Base-by-base conservation (phyloP, 1,140 invertebrate species). In the Euglossa dilemma region DNA sequence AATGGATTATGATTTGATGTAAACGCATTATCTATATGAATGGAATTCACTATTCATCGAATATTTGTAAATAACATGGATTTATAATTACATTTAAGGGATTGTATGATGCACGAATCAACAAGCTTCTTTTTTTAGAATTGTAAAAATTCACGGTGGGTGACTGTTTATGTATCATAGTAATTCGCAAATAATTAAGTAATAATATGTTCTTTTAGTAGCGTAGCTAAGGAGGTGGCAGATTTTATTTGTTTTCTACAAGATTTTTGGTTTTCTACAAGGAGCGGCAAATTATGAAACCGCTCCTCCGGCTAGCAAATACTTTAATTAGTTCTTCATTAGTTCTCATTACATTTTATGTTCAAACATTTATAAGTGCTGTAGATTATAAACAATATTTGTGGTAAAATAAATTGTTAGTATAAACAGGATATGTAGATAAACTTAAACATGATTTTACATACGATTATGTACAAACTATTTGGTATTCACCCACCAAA, bases 61-160 rank as follows among this genome's bases (percentile, higher is more conserved):
- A 70, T 54, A 50, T 20, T 63, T 77, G 72, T 82, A 82, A 25
- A 77, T 70, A 77, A 20, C 45, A 45, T 50, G 23, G 64, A 73
- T 52, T 76, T 69, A 23, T 77, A 54, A 43, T 83, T 52, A 23
- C 18, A 43, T 75, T 66, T 75, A 23, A 56, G n/a, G 50, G 36
- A 36, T 72, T 11, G 25, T 25, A 28, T 54, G 18, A 12, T 6
- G n/a, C 43, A 57, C 45, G 7, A 72, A 72, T 28, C 3, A 28
- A 28, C 20, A 47, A 25, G 47, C 18, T 63, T 71, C 18, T 50
- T 80, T 63, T 73, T 47, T 14, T 45, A 54, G 52, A 45, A 69
- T 23, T 6, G 20, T 18, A 28, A 8, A 11, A 54, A 36, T 45
- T 57, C 12, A n/a, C 54, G 78, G 23, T 80, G 56, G 20, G 23